Evolutionary conservation across 1,140 invertebrate genomes (phyloP), one percentile per base, ranked within the genome.

Genomic region (Cydia amplana): DNA sequence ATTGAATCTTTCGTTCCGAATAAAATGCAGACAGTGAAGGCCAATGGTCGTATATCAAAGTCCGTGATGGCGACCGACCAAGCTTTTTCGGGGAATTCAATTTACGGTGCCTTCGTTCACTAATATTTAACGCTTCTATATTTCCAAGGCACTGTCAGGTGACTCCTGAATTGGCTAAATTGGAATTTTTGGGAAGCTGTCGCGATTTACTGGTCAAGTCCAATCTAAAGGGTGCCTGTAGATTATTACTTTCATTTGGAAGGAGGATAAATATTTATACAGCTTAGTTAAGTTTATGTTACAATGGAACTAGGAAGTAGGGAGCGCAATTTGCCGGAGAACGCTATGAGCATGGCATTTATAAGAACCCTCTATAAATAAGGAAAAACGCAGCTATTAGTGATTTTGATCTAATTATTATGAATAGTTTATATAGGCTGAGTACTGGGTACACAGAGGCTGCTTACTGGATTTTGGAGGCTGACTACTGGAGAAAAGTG

Each of bases 11-110:
- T 18, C 16, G 64, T 32, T 16, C 14, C 5, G 64, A n/a, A 67
- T 51, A 23, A 40, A 70, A 70, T 36, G 7, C 16, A 16, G n/a
- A 18, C 32, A 40, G 28, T 36, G 28, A 40, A n/a, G 65, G 9
- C 16, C 65, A 40, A 14, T 40, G 65, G 65, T 70, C 65, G 32
- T 70, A 70, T 70, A 70, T 70, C 65, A 70, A 70, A 40, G 32
- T 36, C 32, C 36, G 36, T 70, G 32, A 70, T 70, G 36, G 65
- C 64, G 64, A 67, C 64, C 64, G 28, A 67, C 65, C 65, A 70
- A 70, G 65, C 65, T 70, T 70, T 70, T 70, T 70, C 65, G 65
- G 65, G 63, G 65, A 43, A 70, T 70, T 43, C 65, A 70, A 70
- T 70, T 70, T 70, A 40, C 65, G 65, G n/a, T 70, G 65, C 28